phyloP scores from a whole-genome alignment of 2,888 invertebrate genomes.

The Tipula vernalis region DNA sequence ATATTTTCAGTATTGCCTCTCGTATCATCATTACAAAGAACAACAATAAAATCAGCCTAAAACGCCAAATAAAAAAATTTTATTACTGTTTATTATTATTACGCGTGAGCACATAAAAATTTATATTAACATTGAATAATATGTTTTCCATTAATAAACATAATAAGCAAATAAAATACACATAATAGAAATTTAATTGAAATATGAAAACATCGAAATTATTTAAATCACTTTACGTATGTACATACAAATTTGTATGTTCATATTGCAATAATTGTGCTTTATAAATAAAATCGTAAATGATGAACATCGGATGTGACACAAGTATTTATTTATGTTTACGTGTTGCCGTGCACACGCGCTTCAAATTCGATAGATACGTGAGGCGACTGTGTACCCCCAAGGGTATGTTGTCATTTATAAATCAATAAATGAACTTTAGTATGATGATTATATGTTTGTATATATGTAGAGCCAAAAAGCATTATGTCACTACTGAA shows the following conservation, averaged over 20 bases:
- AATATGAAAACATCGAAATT: not conserved
- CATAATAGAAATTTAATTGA: not conserved
- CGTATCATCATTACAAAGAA: not conserved
- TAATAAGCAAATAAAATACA: not conserved
- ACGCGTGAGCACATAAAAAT: not conserved
- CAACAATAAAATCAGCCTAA: not conserved
- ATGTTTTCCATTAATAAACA: not conserved
- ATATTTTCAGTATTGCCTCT: too few species aligned
- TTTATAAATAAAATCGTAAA: not conserved
- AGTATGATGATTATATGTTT: not conserved
- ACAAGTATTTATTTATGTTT: not conserved
- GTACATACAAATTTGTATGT: too few species aligned
- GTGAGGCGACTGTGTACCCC: not conserved
- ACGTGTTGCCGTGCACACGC: not conserved
- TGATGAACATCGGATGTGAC: not conserved
- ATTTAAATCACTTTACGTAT: not conserved
- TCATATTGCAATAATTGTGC: not conserved
- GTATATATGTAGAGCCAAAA: not conserved
- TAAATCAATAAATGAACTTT: not conserved
- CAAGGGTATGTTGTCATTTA: not conserved
- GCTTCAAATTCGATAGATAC: not conserved
- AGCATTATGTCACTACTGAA: not conserved
- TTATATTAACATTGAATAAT: not conserved
- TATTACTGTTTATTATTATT: not conserved
- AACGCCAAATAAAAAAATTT: not conserved